These are phyloP conservation scores for Steinernema hermaphroditum DNA, from an alignment of 2,888 invertebrate species.

Conservation along the genomic window DNA sequence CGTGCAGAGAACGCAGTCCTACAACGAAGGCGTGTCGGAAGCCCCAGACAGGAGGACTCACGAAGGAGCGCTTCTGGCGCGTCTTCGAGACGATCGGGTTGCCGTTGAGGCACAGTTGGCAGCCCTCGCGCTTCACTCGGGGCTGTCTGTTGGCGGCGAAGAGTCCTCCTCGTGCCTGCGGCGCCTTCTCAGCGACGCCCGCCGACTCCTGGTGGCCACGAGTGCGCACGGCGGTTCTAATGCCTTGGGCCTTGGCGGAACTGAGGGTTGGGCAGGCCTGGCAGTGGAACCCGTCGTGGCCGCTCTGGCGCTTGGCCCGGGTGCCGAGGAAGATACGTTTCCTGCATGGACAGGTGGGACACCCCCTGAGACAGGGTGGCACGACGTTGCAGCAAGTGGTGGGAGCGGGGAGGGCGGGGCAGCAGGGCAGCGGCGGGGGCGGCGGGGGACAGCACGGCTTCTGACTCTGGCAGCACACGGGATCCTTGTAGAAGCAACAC, in stretches of 20 bases:
- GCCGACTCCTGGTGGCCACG: neutral
- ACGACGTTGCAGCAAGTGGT: constrained; percentile 46
- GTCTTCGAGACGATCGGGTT: constrained; percentile 28
- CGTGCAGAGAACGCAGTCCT: constrained; percentile 50
- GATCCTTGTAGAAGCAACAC: constrained; percentile 60
- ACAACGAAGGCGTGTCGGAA: constrained; percentile 19
- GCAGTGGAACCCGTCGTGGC: constrained; percentile 28
- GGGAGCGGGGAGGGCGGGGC: constrained; percentile 45
- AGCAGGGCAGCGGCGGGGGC: constrained; percentile 55
- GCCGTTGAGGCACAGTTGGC: constrained; percentile 52
- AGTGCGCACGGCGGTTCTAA: constrained; percentile 3
- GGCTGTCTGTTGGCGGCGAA: constrained; percentile 5
- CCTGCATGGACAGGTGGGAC: constrained; percentile 32
- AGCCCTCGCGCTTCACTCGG: constrained; percentile 34
- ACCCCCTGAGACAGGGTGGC: constrained; percentile 52
- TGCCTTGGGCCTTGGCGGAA: neutral
- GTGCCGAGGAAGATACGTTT: constrained; percentile 31
- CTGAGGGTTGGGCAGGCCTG: constrained; percentile 19
- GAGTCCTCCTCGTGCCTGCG: constrained; percentile 29
- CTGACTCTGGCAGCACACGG: constrained; percentile 52
- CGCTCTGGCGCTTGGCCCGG: constrained; percentile 32
- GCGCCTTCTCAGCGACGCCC: constrained; percentile 32
- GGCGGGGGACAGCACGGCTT: constrained; percentile 52
- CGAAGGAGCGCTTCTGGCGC: constrained; percentile 36
- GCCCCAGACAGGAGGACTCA: neutral